These are phyloP conservation scores for Rhynchonycteris naso DNA, from an alignment of 2,797 vertebrate species.

Conservation along the genomic window DNA sequence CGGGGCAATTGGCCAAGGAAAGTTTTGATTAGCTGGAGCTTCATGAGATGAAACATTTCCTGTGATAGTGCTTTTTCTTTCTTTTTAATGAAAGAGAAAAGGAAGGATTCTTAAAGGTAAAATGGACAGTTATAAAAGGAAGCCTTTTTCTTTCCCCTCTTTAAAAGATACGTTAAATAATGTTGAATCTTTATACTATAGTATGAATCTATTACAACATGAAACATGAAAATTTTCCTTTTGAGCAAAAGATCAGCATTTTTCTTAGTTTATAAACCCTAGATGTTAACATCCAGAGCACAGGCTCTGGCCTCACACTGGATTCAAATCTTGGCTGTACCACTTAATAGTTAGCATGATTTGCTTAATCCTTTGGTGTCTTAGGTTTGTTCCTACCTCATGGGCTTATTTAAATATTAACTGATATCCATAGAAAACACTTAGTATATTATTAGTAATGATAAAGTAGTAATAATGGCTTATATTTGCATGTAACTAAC, in stretches of 20 bases:
- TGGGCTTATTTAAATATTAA: constrained; percentile 3
- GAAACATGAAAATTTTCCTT: constrained; percentile 26
- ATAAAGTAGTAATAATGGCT: not conserved
- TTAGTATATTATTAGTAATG: constrained; percentile 25
- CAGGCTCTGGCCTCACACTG: not conserved
- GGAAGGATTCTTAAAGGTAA: constrained; percentile 61
- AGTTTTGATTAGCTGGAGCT: constrained; percentile 73
- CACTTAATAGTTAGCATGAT: not conserved
- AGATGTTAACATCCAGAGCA: not conserved
- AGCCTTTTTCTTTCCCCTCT: constrained; percentile 18
- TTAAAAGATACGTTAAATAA: constrained; percentile 59
- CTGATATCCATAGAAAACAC: constrained; percentile 10
- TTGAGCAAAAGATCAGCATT: not conserved
- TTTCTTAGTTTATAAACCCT: not conserved
- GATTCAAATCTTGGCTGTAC: not conserved
- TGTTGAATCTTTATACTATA: constrained; percentile 21
- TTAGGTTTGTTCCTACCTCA: not conserved
- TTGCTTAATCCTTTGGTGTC: not conserved
- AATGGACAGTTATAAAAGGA: not conserved
- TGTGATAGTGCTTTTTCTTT: not conserved
- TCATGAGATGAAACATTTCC: constrained; percentile 73
- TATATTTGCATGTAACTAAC: not conserved
- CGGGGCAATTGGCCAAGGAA: constrained; percentile 71
- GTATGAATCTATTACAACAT: not conserved
- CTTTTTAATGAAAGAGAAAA: constrained; percentile 63